These are phyloP conservation scores for Pterostichus madidus DNA, from an alignment of 2,888 invertebrate species.

Conservation along the genomic window DNA sequence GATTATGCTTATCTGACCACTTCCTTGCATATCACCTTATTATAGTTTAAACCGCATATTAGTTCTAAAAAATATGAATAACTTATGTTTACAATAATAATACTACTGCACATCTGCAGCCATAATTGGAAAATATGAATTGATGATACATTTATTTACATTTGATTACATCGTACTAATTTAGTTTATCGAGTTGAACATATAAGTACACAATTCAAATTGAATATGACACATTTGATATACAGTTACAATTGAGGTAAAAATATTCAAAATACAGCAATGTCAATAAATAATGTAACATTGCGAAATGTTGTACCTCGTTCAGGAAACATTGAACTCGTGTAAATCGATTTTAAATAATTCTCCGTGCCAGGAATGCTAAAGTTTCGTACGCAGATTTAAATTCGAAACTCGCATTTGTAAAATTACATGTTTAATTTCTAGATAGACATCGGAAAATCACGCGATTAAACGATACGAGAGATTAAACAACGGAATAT, in stretches of 20 bases:
- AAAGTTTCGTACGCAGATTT: not conserved
- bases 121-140: not conserved
- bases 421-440: not conserved
- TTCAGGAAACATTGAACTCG: slow-evolving; percentile 40
- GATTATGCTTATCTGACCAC: slow-evolving; percentile 21
- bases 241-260: slow-evolving; percentile 17
- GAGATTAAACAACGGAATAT: not conserved
- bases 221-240: not conserved
- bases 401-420: slow-evolving; percentile 15
- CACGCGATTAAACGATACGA: not conserved
- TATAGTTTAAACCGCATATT: not conserved
- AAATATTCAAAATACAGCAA: not conserved
- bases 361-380: slow-evolving; percentile 12
- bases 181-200: no score
- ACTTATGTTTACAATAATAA: slow-evolving; percentile 11
- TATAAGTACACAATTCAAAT: not conserved
- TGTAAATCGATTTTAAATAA: slow-evolving; percentile 37
- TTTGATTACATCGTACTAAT: not conserved
- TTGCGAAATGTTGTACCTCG: slow-evolving; percentile 4
- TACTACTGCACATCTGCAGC: not conserved
- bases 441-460: not conserved
- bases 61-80: not conserved
- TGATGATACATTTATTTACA: slow-evolving; percentile 20
- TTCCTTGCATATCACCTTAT: not conserved
- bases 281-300: slow-evolving; percentile 7